phyloP scores from a whole-genome alignment of 2,797 vertebrate species.

The Neosalanx taihuensis region DNA sequence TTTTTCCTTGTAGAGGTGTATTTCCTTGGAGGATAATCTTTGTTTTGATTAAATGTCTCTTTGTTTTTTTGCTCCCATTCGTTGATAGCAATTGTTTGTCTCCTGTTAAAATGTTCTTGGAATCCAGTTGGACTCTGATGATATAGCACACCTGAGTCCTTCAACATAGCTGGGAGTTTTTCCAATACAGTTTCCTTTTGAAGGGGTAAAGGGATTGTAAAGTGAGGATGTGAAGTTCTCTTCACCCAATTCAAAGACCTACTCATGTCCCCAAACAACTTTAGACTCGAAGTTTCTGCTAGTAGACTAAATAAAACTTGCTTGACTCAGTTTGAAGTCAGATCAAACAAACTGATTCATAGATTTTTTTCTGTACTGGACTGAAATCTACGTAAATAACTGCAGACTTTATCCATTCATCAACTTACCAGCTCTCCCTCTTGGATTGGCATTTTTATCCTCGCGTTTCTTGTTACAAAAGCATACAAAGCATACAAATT shows the following conservation, averaged over 20 bases:
- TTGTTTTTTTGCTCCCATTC: constrained; percentile 38
- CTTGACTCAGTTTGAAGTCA: no score
- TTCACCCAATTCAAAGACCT: constrained; percentile 57
- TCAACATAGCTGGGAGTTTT: constrained; percentile 40
- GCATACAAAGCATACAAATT: not conserved
- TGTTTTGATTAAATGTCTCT: constrained; percentile 36
- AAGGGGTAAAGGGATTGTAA: constrained; percentile 40
- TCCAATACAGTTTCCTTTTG: constrained; percentile 38
- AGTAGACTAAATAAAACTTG: not conserved
- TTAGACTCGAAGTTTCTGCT: not conserved
- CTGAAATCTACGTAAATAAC: not conserved
- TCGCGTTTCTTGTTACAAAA: not conserved
- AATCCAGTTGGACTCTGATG: constrained; percentile 37
- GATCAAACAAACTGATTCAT: not conserved
- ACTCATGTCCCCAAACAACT: constrained; percentile 6
- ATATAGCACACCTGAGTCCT: constrained; percentile 27
- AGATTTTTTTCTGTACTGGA: not conserved
- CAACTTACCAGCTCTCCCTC: constrained; percentile 19
- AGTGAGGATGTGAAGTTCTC: constrained; percentile 43
- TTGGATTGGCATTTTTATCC: not conserved
- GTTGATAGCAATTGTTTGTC: constrained; percentile 42
- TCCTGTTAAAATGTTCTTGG: constrained; percentile 42
- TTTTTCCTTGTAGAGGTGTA: constrained; percentile 35
- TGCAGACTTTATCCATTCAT: not conserved
- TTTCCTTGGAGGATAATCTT: constrained; percentile 29